A percentile compares a stretch with the other conserved stretches of the same genome.
phyloP scores from a whole-genome alignment of 2,888 invertebrate genomes.

The Polydesmus complanatus region DNA sequence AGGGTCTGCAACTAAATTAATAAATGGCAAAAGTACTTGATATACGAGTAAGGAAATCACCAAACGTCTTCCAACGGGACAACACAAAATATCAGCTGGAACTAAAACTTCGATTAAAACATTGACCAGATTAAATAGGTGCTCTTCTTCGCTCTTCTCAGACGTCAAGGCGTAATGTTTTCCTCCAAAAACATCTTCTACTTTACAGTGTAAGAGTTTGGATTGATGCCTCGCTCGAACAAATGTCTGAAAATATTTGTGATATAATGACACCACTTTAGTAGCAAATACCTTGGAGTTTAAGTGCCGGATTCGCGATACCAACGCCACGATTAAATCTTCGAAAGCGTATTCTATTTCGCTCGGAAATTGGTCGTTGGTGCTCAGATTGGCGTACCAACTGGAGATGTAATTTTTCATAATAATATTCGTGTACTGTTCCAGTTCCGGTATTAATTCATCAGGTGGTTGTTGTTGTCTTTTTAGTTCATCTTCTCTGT shows the following conservation, averaged over 20 bases:
- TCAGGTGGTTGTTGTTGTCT: neutral
- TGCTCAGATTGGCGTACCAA: slow-evolving; percentile 16
- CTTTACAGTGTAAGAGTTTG: neutral
- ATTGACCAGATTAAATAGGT: slow-evolving; percentile 15
- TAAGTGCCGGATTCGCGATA: slow-evolving; percentile 15
- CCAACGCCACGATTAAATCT: slow-evolving; percentile 17
- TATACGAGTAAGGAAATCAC: slow-evolving; percentile 14
- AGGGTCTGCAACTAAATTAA: slow-evolving; percentile 22
- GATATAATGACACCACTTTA: slow-evolving; percentile 12
- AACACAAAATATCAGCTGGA: slow-evolving; percentile 17
- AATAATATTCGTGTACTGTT: slow-evolving; percentile 9
- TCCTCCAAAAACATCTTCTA: slow-evolving; percentile 8
- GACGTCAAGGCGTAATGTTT: slow-evolving; percentile 14
- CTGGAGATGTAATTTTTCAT: slow-evolving; percentile 16
- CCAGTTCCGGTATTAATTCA: slow-evolving; percentile 4
- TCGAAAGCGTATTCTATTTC: slow-evolving; percentile 17
- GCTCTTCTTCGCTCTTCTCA: slow-evolving; percentile 8
- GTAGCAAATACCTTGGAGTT: slow-evolving; percentile 3
- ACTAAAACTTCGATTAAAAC: slow-evolving; percentile 17
- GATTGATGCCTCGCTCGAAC: neutral
- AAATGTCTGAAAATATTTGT: slow-evolving; percentile 14
- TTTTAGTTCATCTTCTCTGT: neutral
- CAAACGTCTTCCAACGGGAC: slow-evolving; percentile 8
- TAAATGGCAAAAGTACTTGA: slow-evolving; percentile 20
- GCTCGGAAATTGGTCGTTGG: slow-evolving; percentile 17